phyloP scores from a whole-genome alignment of 2,888 invertebrate species.

The Drosophila bunnanda region DNA sequence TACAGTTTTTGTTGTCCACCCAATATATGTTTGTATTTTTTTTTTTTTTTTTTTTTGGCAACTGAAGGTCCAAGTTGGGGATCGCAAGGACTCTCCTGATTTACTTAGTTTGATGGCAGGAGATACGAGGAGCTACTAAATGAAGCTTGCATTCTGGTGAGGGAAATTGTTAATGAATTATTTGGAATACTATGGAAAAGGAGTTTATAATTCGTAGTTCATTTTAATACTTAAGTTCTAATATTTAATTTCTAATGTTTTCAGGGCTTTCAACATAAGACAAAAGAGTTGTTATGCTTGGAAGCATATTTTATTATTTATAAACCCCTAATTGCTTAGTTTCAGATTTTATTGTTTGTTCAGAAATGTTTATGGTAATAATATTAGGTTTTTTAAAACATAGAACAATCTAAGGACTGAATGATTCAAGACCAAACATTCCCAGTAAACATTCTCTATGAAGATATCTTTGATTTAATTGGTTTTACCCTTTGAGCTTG shows the following conservation, averaged over 20 bases:
- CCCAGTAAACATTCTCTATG: not conserved
- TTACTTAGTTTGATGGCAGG: slow-evolving; percentile 5
- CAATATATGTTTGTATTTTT: not conserved
- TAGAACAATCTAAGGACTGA: not conserved
- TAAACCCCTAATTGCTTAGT: no score
- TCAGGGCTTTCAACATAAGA: not conserved
- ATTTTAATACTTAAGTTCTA: no score
- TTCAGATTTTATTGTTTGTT: not conserved
- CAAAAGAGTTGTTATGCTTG: no score
- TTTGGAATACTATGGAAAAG: not conserved
- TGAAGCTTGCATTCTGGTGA: not conserved
- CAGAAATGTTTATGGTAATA: not conserved
- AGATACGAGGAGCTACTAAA: not conserved
- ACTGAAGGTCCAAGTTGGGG: slow-evolving; percentile 19
- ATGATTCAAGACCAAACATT: not conserved
- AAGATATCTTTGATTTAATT: slow-evolving; percentile 9
- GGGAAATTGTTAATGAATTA: not conserved
- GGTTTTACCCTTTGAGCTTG: slow-evolving; percentile 1
- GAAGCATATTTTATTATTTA: no score
- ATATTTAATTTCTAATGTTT: no score
- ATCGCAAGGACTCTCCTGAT: slow-evolving; percentile 12
- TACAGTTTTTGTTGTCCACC: slow-evolving; percentile 7
- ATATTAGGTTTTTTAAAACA: no score
- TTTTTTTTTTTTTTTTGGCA: slow-evolving; percentile 26
- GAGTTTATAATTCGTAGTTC: not conserved